Conservation (phyloP, 2,888 invertebrate species). For the Hydraecia micacea region DNA sequence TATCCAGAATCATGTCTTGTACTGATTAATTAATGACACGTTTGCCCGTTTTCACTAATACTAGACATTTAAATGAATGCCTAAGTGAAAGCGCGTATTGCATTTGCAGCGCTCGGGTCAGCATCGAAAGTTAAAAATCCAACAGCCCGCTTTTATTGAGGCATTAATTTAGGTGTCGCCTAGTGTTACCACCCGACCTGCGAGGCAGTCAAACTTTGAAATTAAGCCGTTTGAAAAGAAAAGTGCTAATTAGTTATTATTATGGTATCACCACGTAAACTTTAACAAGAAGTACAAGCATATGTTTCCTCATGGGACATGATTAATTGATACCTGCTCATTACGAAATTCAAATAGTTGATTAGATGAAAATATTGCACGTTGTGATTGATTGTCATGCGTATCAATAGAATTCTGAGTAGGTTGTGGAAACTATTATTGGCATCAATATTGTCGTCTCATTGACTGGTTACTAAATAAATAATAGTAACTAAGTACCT, state of each 20-base stretch:
- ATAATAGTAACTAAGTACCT: constrained; percentile 14
- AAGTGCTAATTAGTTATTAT: background rate
- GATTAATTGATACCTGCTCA: constrained; percentile 56
- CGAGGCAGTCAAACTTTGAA: background rate
- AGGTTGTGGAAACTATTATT: constrained; percentile 45
- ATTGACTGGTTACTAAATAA: constrained; percentile 15
- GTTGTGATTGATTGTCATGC: constrained; percentile 61
- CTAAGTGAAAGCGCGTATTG: too few relatives aligned
- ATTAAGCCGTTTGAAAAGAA: constrained; percentile 13
- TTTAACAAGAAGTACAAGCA: constrained; percentile 32
- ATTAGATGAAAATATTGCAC: constrained; percentile 45
- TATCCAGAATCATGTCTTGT: background rate
- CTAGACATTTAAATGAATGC: background rate
- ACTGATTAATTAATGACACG: background rate
- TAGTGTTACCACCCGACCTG: background rate
- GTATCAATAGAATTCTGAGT: constrained; percentile 37
- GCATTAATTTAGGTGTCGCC: background rate
- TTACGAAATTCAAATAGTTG: constrained; percentile 55
- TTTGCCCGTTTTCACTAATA: background rate
- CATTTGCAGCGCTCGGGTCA: background rate
- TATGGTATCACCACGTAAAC: constrained; percentile 36
- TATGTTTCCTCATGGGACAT: constrained; percentile 54
- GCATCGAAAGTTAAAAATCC: background rate
- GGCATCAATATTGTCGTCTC: constrained; percentile 32
- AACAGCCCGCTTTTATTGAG: background rate